Evolutionary conservation across 2,888 invertebrate genomes (phyloP).

Genomic region (Volucella bombylans): DNA sequence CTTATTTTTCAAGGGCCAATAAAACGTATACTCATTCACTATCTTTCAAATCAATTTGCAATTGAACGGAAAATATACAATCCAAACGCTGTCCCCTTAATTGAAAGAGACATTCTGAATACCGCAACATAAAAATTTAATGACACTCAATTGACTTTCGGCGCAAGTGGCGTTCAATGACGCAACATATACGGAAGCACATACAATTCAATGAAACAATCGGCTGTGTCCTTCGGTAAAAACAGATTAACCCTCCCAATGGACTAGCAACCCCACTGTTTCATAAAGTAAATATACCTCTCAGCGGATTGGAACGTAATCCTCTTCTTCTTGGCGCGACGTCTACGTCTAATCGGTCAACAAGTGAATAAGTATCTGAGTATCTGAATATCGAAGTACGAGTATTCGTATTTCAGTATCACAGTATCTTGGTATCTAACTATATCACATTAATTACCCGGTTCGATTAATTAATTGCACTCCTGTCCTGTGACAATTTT

Average conservation of each 20-base stretch:
- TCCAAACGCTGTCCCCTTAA: slow-evolving; percentile 41
- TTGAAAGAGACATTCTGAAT: slow-evolving; percentile 34
- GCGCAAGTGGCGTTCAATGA: slow-evolving; percentile 36
- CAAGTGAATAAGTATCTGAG: background rate
- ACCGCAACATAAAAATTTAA: slow-evolving; percentile 57
- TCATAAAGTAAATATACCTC: slow-evolving; percentile 13
- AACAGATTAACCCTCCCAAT: background rate
- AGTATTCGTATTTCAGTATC: background rate
- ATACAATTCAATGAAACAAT: background rate
- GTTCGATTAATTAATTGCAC: slow-evolving; percentile 26
- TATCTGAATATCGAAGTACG: no score
- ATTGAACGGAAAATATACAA: slow-evolving; percentile 52
- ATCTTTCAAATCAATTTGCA: slow-evolving; percentile 25
- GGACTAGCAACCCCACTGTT: background rate
- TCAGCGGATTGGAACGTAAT: background rate
- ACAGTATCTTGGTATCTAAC: background rate
- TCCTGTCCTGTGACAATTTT: slow-evolving; percentile 12
- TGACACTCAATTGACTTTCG: slow-evolving; percentile 57
- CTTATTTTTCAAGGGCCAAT: background rate
- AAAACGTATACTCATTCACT: slow-evolving; percentile 5
- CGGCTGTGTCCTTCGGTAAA: background rate
- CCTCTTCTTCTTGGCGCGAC: background rate
- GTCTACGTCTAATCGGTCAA: background rate
- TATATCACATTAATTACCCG: slow-evolving; percentile 23
- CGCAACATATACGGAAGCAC: slow-evolving; percentile 22